Percentiles rank a stretch among this genome's conserved stretches.
These are phyloP conservation scores for Pogona vitticeps DNA, from an alignment of 2,113 vertebrate species.

Conservation along the genomic window DNA sequence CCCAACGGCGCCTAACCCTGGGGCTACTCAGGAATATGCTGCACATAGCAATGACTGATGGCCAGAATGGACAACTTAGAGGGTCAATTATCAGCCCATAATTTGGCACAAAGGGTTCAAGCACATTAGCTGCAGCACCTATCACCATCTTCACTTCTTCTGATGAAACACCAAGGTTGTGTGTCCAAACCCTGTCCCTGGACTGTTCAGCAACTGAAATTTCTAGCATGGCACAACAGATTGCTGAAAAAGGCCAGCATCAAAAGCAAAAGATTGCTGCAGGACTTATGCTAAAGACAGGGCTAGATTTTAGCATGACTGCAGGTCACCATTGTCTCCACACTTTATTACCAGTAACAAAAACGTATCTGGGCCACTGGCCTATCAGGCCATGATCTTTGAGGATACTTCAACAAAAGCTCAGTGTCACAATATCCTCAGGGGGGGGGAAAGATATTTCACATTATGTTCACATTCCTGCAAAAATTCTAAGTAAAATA, in stretches of 20 bases:
- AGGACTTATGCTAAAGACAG: neutral
- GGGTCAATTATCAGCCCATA: neutral
- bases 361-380: neutral
- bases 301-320: neutral
- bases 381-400: neutral
- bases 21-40: neutral
- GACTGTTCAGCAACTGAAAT: neutral
- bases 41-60: neutral
- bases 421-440: neutral
- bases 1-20: neutral
- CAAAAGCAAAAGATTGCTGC: neutral
- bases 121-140: neutral
- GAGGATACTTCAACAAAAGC: slow-evolving; percentile 13
- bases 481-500: slow-evolving; percentile 55
- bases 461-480: neutral
- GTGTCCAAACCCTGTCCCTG: neutral
- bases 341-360: neutral
- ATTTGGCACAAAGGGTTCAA: neutral
- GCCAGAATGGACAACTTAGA: neutral
- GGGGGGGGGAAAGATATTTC: neutral
- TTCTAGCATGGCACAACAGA: neutral
- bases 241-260: neutral
- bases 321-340: neutral
- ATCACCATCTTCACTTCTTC: neutral
- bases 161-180: neutral